A percentile compares a stretch with the other conserved stretches of the same genome.
These are phyloP conservation scores for Bubalus kerabau DNA, from an alignment of 2,113 vertebrate species.

Conservation along the genomic window DNA sequence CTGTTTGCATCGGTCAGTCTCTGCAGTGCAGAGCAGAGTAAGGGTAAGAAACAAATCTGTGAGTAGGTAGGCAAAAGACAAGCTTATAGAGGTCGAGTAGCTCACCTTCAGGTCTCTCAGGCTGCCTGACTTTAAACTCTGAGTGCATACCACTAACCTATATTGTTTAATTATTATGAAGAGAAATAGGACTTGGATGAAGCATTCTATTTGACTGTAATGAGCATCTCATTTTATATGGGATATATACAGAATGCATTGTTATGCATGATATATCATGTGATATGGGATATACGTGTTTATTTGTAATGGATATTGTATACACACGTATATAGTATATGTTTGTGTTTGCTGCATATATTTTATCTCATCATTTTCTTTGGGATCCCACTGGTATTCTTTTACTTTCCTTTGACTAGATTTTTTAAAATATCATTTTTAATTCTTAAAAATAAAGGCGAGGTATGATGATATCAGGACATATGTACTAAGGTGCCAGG, in stretches of 20 bases:
- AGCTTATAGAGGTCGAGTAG: neutral
- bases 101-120: neutral
- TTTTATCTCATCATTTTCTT: slow-evolving; percentile 1
- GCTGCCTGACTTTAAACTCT: neutral
- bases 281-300: neutral
- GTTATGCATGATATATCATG: too few species aligned
- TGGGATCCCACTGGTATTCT: neutral
- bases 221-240: neutral
- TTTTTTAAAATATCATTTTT: neutral
- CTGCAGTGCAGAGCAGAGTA: neutral
- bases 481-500: neutral
- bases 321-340: neutral
- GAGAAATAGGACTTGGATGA: neutral
- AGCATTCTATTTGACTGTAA: neutral
- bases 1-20: neutral
- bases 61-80: neutral
- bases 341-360: neutral
- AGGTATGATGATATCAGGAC: neutral
- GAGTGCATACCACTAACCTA: too few species aligned
- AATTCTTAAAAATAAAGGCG: neutral
- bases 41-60: neutral
- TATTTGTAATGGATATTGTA: neutral
- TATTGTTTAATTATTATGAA: neutral
- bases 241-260: neutral
- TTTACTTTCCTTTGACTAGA: neutral